Percentiles rank a stretch among this genome's conserved stretches.
Evolutionary conservation across 92 coral and sea anemone genomes (phyloP).

Genomic region (Phenganax marumi): DNA sequence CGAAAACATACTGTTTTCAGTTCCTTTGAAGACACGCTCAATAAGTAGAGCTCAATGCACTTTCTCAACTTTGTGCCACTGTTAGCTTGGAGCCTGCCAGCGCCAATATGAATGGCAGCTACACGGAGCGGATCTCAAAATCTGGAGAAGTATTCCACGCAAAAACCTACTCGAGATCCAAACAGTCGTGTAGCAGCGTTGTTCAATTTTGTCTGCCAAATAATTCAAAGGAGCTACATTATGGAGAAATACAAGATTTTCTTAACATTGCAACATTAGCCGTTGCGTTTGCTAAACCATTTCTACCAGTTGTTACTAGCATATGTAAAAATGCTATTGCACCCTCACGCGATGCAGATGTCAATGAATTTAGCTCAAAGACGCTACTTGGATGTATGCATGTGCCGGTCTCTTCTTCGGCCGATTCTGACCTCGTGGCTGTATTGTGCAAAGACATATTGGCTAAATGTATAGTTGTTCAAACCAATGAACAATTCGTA

Average conservation of each 20-base stretch:
- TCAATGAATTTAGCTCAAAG: conserved; percentile 25
- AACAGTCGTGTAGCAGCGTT: conserved; percentile 50
- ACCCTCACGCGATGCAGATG: conserved; percentile 43
- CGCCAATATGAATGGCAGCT: conserved; percentile 23
- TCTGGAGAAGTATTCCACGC: conserved; percentile 46
- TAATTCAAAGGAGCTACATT: conserved; percentile 34
- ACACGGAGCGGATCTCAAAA: conserved; percentile 36
- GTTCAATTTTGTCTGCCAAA: conserved; percentile 44
- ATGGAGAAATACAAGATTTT: conserved; percentile 56
- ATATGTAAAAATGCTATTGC: conserved; percentile 42
- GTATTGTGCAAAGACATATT: too few species aligned
- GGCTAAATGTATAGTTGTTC: too few species aligned
- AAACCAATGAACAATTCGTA: too few species aligned
- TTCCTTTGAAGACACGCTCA: conserved; percentile 23
- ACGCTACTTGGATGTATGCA: conserved; percentile 52
- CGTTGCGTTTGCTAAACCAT: conserved; percentile 48
- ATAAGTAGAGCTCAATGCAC: conserved; percentile 44
- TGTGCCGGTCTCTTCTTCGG: too few species aligned
- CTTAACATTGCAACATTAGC: conserved; percentile 18
- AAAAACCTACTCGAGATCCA: conserved; percentile 43
- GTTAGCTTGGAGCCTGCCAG: conserved; percentile 27
- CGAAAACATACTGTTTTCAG: conserved; percentile 35
- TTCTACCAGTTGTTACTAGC: conserved; percentile 38
- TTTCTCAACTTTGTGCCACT: conserved; percentile 27
- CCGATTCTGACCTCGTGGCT: too few species aligned